Evolutionary conservation across 1,140 invertebrate species (phyloP).

Genomic region (Calliopsis andreniformis): DNA sequence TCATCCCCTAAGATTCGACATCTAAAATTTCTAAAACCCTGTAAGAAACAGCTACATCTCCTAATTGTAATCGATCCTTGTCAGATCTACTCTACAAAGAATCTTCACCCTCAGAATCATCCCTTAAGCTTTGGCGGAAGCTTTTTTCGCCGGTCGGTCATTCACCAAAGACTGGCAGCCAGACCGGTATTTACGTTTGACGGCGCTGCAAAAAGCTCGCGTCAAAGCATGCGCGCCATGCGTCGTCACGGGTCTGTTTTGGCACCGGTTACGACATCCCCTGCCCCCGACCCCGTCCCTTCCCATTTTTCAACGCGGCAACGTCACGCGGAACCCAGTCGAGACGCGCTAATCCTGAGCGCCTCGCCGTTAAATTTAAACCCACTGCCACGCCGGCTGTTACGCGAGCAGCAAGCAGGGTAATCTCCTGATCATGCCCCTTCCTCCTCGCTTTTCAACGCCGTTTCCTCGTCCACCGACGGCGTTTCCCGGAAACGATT

Average conservation of each 20-base stretch:
- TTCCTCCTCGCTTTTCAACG: background rate
- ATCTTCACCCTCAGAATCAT: background rate
- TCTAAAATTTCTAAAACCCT: too few relatives aligned
- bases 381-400: slow-evolving; percentile 44
- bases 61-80: too few relatives aligned
- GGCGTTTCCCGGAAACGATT: slow-evolving; percentile 57
- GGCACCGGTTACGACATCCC: slow-evolving; percentile 32
- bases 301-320: slow-evolving; percentile 15
- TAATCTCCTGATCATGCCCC: background rate
- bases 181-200: slow-evolving; percentile 53
- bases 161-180: slow-evolving; percentile 57
- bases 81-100: background rate
- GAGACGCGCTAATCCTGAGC: slow-evolving; percentile 43
- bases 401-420: slow-evolving; percentile 57
- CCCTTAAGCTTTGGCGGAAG: background rate
- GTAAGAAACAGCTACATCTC: too few relatives aligned
- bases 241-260: slow-evolving; percentile 56
- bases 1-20: too few relatives aligned
- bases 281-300: background rate
- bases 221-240: slow-evolving; percentile 37
- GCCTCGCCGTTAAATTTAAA: slow-evolving; percentile 62
- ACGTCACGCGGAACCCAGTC: slow-evolving; percentile 57
- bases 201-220: slow-evolving; percentile 37
- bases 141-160: slow-evolving; percentile 34
- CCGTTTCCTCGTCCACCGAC: background rate